Conservation (phyloP, 2,113 vertebrate species). For the Sorex fumeus region DNA sequence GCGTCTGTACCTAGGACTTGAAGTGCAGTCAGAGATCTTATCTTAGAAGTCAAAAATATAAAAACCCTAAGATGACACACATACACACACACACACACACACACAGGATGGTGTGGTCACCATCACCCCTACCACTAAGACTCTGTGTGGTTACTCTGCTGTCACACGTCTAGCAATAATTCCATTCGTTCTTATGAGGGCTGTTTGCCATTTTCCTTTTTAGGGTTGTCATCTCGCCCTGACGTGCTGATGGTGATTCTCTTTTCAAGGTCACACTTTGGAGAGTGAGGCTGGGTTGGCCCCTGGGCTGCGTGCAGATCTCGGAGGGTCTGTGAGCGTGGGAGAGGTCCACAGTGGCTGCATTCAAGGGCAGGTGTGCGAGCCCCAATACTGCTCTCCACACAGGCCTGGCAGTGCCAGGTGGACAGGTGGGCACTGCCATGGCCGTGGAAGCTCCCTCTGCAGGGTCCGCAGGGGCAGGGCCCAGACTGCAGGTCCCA, state of each 20-base stretch:
- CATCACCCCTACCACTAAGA: neutral
- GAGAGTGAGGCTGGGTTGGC: neutral
- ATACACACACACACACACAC: neutral
- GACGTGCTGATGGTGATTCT: conserved; percentile 36
- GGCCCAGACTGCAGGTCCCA: neutral
- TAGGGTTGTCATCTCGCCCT: conserved; percentile 49
- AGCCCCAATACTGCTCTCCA: neutral
- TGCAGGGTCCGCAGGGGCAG: neutral
- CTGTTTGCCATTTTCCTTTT: conserved; percentile 43
- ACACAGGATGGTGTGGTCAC: neutral
- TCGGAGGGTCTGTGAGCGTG: neutral
- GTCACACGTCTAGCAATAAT: conserved; percentile 69
- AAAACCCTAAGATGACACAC: neutral
- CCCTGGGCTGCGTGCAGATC: neutral
- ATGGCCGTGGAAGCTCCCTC: neutral
- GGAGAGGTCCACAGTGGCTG: neutral
- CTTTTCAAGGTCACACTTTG: conserved; percentile 38
- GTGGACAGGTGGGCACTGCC: neutral
- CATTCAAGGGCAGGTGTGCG: neutral
- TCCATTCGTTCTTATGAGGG: conserved; percentile 27
- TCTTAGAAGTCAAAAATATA: conserved; percentile 25
- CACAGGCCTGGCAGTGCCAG: neutral
- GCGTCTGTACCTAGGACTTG: neutral
- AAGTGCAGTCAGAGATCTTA: conserved; percentile 30
- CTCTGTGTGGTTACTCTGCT: conserved; percentile 1